Evolutionary conservation across 1,140 invertebrate genomes (phyloP), one percentile per base, ranked within the genome.

Genomic region (Drosophila pandora): DNA sequence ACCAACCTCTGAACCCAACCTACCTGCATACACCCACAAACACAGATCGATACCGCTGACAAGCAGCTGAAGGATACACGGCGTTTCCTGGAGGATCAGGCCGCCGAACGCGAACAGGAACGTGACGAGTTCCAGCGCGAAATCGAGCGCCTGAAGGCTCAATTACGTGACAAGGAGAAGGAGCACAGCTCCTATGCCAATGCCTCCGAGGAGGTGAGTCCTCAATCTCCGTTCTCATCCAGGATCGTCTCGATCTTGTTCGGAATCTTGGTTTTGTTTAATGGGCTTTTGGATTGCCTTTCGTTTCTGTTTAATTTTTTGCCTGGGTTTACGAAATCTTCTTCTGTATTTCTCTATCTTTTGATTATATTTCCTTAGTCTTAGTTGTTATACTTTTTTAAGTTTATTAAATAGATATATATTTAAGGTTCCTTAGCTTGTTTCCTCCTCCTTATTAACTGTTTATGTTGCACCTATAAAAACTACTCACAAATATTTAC

Each of bases 1-100:
- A 34, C 45, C 23, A 28, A 28, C 23, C 41, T 17, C 9, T 47
- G 32, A 53, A 12, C 59, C 75, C 55, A 17, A 48, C 54, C 45
- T 43, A 58, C 34, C 34, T 10, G 34, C 34, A 37, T 37, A 77
- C 50, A 76, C 39, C 64, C 21, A 22, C 9, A 50, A 69, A 60
- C 61, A 63, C 63, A 97, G 96, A 94, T 96, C 79, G 95, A 95
- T 69, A 95, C 95, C 41, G 95, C 96, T 25, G 96, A 96, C 92
- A 96, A 96, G 63, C 95, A 96, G 92, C 92, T 96, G 41, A 94
- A 94, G 76, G 93, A 94, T 12, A 96, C 95, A 1, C 93, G 95
- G 1, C 93, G 94, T 87, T 97, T 97, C 92, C 93, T 96, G 61
- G 96, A 97, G 79, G 96, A 96, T 83, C 96, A 96, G 91, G 95